Conservation (phyloP, 2,113 vertebrate genomes). For the Spheniscus mendiculus region DNA sequence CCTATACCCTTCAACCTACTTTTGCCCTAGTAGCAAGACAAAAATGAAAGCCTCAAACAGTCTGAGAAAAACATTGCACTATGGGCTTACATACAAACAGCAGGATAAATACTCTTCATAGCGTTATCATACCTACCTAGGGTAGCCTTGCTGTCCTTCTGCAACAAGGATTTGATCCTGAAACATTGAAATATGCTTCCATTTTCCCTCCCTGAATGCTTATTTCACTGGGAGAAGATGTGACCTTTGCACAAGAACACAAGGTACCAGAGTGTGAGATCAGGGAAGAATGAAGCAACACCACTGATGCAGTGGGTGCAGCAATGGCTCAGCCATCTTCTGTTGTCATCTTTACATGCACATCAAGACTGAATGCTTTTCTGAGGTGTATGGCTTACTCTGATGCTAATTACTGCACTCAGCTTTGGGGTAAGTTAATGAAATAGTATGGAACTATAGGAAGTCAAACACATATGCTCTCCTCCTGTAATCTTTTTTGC, state of each 20-base stretch:
- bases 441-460: not conserved
- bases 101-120: not conserved
- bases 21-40: not conserved
- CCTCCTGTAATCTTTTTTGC: not conserved
- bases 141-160: not conserved
- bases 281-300: not conserved
- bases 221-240: not conserved
- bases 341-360: not conserved
- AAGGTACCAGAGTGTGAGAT: not conserved
- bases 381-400: not conserved
- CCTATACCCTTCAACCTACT: not conserved
- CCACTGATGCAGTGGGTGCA: not conserved
- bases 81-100: not conserved
- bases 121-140: not conserved
- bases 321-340: not conserved
- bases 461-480: not conserved
- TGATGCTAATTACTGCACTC: not conserved
- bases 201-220: not conserved
- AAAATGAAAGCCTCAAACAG: not conserved
- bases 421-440: not conserved
- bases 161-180: not conserved
- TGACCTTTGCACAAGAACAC: accelerated
- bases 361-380: not conserved
- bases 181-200: not conserved
- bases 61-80: not conserved